phyloP scores from a whole-genome alignment of 2,113 vertebrate genomes.

The Pterocles gutturalis region DNA sequence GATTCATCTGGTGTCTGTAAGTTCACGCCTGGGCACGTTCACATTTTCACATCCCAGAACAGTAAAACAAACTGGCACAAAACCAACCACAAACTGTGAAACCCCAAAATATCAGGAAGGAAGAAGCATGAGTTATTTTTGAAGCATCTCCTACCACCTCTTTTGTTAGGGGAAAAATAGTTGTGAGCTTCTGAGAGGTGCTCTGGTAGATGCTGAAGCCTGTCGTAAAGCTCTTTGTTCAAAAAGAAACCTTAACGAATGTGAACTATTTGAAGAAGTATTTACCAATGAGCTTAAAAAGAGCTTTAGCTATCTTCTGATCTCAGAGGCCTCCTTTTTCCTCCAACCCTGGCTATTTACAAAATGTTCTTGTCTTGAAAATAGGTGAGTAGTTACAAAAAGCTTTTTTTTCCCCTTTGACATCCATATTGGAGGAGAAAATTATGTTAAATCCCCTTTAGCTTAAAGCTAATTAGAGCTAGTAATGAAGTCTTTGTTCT shows the following conservation, averaged over 20 bases:
- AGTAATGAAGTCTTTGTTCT: slow-evolving; percentile 43
- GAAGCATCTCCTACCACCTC: not conserved
- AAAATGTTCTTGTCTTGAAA: not conserved
- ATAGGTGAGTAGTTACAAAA: not conserved
- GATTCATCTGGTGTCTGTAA: not conserved
- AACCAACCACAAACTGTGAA: not conserved
- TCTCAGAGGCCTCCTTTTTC: not conserved
- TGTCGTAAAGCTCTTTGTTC: not conserved
- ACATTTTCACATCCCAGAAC: not conserved
- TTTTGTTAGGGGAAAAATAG: not conserved
- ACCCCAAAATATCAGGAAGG: not conserved
- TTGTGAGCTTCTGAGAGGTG: not conserved
- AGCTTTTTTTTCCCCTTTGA: not conserved
- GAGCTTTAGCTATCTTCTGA: not conserved
- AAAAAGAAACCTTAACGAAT: not conserved
- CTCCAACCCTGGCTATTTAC: not conserved
- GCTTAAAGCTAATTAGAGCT: slow-evolving; percentile 32
- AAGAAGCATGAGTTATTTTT: not conserved
- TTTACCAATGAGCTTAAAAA: slow-evolving; percentile 4
- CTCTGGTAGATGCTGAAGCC: not conserved
- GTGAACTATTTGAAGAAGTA: not conserved
- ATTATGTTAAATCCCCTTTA: not conserved
- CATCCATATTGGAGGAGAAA: not conserved
- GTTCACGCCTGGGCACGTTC: not conserved
- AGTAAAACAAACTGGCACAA: not conserved